Evolutionary conservation across 2,113 vertebrate genomes (phyloP).

Genomic region (Pogonocichla stellata): DNA sequence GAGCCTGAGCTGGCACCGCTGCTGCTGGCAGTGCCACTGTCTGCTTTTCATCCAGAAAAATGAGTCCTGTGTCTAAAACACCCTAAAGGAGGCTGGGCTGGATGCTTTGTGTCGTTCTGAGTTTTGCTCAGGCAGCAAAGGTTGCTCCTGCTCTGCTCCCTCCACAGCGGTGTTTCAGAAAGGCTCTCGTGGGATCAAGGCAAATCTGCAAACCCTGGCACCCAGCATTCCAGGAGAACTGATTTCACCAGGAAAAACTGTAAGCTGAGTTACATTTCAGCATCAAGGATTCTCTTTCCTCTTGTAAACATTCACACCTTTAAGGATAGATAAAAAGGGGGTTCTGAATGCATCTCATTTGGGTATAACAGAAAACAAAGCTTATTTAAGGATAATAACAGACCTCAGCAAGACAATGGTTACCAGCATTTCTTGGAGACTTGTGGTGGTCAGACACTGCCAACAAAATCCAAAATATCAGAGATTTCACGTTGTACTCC

Average conservation of each 20-base stretch:
- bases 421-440: not conserved
- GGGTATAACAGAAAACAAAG: not conserved
- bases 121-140: constrained; percentile 13
- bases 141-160: not conserved
- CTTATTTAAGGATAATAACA: not conserved
- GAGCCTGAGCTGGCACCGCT: constrained; percentile 8
- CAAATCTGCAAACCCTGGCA: not conserved
- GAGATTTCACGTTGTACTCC: not conserved
- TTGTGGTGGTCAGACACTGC: not conserved
- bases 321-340: not conserved
- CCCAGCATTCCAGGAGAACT: not conserved
- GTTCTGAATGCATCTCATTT: not conserved
- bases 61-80: constrained; percentile 15
- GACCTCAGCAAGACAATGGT: not conserved
- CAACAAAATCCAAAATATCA: not conserved
- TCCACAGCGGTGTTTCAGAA: not conserved
- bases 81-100: constrained; percentile 11
- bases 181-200: not conserved
- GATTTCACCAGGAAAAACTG: not conserved
- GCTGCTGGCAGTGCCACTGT: constrained; percentile 16
- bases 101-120: constrained; percentile 5
- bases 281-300: not conserved
- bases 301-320: not conserved
- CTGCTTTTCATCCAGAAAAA: constrained; percentile 45
- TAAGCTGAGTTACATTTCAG: not conserved